Percentiles rank a stretch among this genome's conserved stretches.
phyloP scores from a whole-genome alignment of 2,888 invertebrate genomes.

The Electrophaes corylata region DNA sequence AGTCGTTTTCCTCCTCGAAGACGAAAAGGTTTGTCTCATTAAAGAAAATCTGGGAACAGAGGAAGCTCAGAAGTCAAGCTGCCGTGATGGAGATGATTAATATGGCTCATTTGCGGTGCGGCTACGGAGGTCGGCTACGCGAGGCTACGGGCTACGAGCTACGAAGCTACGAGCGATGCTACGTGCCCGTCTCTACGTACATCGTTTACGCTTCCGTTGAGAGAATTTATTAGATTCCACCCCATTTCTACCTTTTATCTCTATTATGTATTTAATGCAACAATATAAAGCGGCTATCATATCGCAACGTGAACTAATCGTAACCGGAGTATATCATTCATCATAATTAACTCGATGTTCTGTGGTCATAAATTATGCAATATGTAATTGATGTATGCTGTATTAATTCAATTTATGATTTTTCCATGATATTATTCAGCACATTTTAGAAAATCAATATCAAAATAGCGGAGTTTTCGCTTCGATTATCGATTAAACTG shows the following conservation, averaged over 20 bases:
- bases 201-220: slow-evolving; percentile 80
- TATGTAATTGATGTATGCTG: slow-evolving; percentile 2
- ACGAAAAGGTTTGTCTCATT: slow-evolving; percentile 53
- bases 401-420: not conserved
- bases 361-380: slow-evolving; percentile 7
- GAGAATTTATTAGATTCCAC: slow-evolving; percentile 80
- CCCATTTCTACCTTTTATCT: slow-evolving; percentile 80
- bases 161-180: slow-evolving; percentile 59
- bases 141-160: slow-evolving; percentile 45
- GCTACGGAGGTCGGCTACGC: slow-evolving; percentile 47
- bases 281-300: slow-evolving; percentile 54
- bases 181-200: slow-evolving; percentile 78
- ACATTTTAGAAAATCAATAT: not conserved
- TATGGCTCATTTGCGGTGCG: slow-evolving; percentile 81
- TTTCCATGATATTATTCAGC: not conserved
- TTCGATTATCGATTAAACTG: slow-evolving; percentile 42
- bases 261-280: slow-evolving; percentile 74
- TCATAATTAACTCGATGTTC: slow-evolving; percentile 42
- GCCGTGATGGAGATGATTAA: slow-evolving; percentile 81
- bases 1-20: slow-evolving; percentile 31
- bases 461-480: slow-evolving; percentile 9
- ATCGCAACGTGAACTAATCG: slow-evolving; percentile 56
- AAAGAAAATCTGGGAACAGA: slow-evolving; percentile 70
- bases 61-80: slow-evolving; percentile 77
- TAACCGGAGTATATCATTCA: slow-evolving; percentile 48